These are phyloP conservation scores for Puffinus mauretanicus DNA, from an alignment of 2,113 vertebrate species.

Conservation along the genomic window DNA sequence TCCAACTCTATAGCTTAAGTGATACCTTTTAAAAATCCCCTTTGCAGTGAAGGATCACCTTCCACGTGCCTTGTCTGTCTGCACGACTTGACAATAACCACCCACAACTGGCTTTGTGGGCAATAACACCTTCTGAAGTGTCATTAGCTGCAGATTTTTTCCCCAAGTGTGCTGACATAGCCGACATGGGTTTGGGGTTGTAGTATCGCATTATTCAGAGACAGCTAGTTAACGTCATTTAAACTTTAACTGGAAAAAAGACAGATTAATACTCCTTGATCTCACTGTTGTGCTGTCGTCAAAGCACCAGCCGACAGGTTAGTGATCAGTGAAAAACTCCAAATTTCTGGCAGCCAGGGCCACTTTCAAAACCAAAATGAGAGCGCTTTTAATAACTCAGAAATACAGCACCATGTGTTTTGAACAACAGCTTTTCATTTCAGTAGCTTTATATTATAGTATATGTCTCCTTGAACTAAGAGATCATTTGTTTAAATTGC, in stretches of 20 bases:
- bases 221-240: background rate
- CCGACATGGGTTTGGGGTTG: background rate
- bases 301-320: background rate
- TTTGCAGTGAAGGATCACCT: background rate
- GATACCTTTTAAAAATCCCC: background rate
- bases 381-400: background rate
- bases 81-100: background rate
- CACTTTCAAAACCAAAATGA: background rate
- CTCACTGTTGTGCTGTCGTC: background rate
- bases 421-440: slow-evolving; percentile 29
- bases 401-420: background rate
- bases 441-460: background rate
- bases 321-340: background rate
- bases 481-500: slow-evolving; percentile 72
- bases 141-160: background rate
- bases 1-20: background rate
- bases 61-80: accelerated
- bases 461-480: slow-evolving; percentile 33
- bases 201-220: background rate
- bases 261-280: background rate
- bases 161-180: background rate
- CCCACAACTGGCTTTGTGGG: background rate
- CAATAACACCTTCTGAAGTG: background rate
- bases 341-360: background rate
- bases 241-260: background rate